Evolutionary conservation across 2,888 invertebrate genomes (phyloP), one percentile per base, ranked within the genome.

Genomic region (Cephus rjabovi): DNA sequence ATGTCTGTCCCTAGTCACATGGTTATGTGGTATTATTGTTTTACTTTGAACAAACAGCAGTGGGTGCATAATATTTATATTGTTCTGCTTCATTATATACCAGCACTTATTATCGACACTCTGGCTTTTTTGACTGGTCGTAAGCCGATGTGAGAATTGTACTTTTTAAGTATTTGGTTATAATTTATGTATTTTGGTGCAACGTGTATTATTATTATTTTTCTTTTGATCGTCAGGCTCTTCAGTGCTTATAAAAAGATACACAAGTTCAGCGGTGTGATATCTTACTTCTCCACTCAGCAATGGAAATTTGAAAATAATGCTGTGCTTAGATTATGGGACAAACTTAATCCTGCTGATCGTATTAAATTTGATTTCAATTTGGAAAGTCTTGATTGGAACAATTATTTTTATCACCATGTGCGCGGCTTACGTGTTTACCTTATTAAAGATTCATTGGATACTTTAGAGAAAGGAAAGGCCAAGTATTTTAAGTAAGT

Each of bases 251-350:
- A 97, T 91, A 92, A 92, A 79, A 95, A 95, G 89, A 94, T 97
- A 78, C 95, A 96, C 90, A 95, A 94, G 83, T 94, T 97, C 76
- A 93, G 95, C 76, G 93, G 93, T 69, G 95, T 95, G 0, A 93
- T 97, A 78, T 94, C 95, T 81, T 97, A 96, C 91, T 98, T 98
- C 92, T 95, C 95, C 4, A 94, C 93, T 12, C 94, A 95, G 81
- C 94, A 96, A 82, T 98, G 97, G 97, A 92, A 92, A 73, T 96
- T 96, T 87, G 90, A 92, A 1, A 95, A 95, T 82, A 91, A 92
- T 12, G 94, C 94, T 77, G 94, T 95, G 0, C 86, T 93, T 30
- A 91, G 88, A 2, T 93, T 97, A 84, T 95, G 95, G 94, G 89
- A 92, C 0, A 92, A 93, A 0, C 87, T 96, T 75, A 92, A 93